A percentile compares a stretch with the other conserved stretches of the same genome.
phyloP scores from a whole-genome alignment of 2,888 invertebrate genomes.

The Eumacrocentrus americanus region DNA sequence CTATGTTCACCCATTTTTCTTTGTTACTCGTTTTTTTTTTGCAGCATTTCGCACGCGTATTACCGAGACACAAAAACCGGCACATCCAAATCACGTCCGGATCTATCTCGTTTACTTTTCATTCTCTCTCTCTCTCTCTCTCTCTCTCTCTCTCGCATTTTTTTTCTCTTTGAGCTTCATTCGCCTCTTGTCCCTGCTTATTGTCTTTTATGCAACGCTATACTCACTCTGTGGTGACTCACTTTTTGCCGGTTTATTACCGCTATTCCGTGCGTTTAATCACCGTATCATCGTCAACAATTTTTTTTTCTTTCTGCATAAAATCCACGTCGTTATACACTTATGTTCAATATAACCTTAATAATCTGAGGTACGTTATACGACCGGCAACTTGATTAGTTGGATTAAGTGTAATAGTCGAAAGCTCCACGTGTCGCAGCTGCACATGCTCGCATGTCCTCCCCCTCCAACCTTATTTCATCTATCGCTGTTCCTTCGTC shows the following conservation, averaged over 20 bases:
- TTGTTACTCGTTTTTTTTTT: neutral
- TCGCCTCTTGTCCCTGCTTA: neutral
- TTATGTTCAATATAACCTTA: too few species aligned
- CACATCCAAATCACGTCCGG: neutral
- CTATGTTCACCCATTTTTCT: neutral
- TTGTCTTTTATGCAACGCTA: neutral
- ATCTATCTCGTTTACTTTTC: neutral
- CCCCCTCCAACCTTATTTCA: too few species aligned
- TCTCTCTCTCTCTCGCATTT: neutral
- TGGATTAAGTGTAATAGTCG: neutral
- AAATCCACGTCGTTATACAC: too few species aligned
- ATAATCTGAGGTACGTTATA: too few species aligned
- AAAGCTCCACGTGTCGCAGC: neutral
- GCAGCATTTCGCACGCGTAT: neutral
- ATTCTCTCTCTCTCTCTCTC: neutral
- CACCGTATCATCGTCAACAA: neutral
- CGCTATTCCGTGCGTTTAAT: neutral
- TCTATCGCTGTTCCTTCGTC: neutral
- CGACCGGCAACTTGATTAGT: neutral
- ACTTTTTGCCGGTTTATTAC: neutral
- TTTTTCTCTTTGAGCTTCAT: neutral
- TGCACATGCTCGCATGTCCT: neutral
- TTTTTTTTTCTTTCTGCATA: too few species aligned
- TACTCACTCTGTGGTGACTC: neutral
- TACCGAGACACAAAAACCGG: neutral